Evolutionary conservation across 2,113 vertebrate species (phyloP), one percentile per base, ranked within the genome.

Genomic region (Charina bottae): DNA sequence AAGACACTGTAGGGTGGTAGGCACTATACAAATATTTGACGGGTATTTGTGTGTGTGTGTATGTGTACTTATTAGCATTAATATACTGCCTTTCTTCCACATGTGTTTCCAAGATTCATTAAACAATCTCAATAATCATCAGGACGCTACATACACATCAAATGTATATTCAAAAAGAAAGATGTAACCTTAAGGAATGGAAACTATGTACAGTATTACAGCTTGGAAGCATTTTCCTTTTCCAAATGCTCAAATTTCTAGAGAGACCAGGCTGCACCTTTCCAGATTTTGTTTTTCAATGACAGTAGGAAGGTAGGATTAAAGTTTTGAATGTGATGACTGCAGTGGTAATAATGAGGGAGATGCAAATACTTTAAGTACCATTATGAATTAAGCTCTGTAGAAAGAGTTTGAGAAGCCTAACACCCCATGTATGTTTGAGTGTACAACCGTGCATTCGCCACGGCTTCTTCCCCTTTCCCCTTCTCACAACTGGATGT

Each of bases 401-500:
- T 58, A 68, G 59, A 42, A 33, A 86, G 78, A 93, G 85, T 92
- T 90, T 93, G 68, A 88, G 42, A 62, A 87, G 59, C 68, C 60
- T 89, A 54, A 49, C 49, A 87, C 21, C 46, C 3, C 55, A 58
- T 37, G 68, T 10, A 68, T 85, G 55, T 24, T 8, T 54, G 46
- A 58, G 54, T 33, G 33, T n/a, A 15, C 64, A 23, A 13, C 19
- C 60, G 49, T 89, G 88, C 56, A 15, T 55, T 54, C 59, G 56
- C 85, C 53, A 26, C 86, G 83, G 90, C 86, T 72, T 42, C 72
- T 54, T 90, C 54, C 68, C 93, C 86, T 95, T 88, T 90, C 58
- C 87, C 93, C 83, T 95, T 94, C 85, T 84, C 95, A 88, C 95
- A 94, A 95, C 90, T 96, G 96, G 94, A 96, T 96, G 95, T 92